phyloP scores from a whole-genome alignment of 2,797 vertebrate species.

The Microcaecilia unicolor region DNA sequence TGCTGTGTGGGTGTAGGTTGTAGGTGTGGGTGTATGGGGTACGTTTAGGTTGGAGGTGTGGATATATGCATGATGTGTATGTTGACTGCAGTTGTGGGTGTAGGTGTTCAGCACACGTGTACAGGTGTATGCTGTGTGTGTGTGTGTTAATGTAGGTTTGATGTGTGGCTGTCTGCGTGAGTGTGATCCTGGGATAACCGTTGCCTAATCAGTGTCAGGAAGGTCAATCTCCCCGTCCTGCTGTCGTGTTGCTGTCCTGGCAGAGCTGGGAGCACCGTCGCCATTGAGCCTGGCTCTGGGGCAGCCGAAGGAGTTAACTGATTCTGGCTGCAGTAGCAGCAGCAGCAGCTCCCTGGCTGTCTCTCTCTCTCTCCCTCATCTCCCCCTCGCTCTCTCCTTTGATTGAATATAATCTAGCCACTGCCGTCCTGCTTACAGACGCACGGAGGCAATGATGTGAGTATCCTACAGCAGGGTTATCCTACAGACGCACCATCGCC shows the following conservation, averaged over 20 bases:
- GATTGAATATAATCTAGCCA: neutral
- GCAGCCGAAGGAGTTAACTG: neutral
- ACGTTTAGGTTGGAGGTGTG: too few relatives aligned
- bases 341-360: too few relatives aligned
- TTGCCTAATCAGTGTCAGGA: neutral
- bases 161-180: neutral
- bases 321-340: neutral
- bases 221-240: too few relatives aligned
- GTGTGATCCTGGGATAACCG: slow-evolving; percentile 10
- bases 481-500: slow-evolving; percentile 23
- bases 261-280: neutral
- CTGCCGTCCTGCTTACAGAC: slow-evolving; percentile 4
- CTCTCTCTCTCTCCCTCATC: neutral
- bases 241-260: too few relatives aligned
- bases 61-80: too few relatives aligned
- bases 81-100: too few relatives aligned
- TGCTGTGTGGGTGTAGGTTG: too few relatives aligned
- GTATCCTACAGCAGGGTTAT: slow-evolving; percentile 8
- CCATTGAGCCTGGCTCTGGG: slow-evolving; percentile 9
- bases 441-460: slow-evolving; percentile 18
- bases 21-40: neutral
- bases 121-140: too few relatives aligned
- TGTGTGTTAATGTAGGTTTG: neutral
- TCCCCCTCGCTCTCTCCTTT: neutral
- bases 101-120: too few relatives aligned